Conservation (phyloP, 2,888 invertebrate genomes). For the Euclidia mi region DNA sequence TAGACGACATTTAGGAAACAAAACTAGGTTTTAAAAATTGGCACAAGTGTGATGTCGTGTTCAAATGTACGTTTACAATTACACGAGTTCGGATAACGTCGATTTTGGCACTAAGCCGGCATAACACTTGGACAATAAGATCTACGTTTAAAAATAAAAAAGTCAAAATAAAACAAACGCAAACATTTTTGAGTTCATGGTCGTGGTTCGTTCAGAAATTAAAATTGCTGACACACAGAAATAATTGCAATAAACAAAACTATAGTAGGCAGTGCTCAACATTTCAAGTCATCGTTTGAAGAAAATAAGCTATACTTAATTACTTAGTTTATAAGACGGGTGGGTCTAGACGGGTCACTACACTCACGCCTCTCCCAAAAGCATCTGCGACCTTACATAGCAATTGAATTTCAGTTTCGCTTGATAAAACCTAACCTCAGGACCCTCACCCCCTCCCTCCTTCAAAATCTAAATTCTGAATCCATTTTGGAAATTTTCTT, state of each 20-base stretch:
- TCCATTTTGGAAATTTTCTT: no score
- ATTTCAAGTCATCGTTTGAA: conserved; percentile 1
- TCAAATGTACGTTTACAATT: background rate
- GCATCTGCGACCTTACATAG: no score
- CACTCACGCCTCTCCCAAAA: no score
- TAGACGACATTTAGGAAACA: background rate
- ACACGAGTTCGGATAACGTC: conserved; percentile 8
- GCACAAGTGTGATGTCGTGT: conserved; percentile 22
- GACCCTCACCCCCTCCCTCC: no score
- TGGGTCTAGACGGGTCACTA: no score
- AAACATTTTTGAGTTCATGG: conserved; percentile 43
- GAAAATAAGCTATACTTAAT: background rate
- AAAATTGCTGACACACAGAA: conserved; percentile 15
- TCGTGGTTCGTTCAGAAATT: conserved; percentile 24
- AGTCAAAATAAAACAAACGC: conserved; percentile 17
- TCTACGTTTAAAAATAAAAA: conserved; percentile 31
- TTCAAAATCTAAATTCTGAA: no score
- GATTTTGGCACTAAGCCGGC: conserved; percentile 40
- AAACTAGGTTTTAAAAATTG: conserved; percentile 14
- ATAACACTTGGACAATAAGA: conserved; percentile 24
- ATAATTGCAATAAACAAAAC: conserved; percentile 3
- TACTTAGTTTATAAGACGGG: no score
- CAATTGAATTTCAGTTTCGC: no score
- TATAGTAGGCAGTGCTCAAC: background rate
- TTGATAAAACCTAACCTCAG: no score